A percentile compares a stretch with the other conserved stretches of the same genome.
These are phyloP conservation scores for Lissocephala sabroskyi DNA, from an alignment of 2,888 invertebrate genomes.

Conservation along the genomic window DNA sequence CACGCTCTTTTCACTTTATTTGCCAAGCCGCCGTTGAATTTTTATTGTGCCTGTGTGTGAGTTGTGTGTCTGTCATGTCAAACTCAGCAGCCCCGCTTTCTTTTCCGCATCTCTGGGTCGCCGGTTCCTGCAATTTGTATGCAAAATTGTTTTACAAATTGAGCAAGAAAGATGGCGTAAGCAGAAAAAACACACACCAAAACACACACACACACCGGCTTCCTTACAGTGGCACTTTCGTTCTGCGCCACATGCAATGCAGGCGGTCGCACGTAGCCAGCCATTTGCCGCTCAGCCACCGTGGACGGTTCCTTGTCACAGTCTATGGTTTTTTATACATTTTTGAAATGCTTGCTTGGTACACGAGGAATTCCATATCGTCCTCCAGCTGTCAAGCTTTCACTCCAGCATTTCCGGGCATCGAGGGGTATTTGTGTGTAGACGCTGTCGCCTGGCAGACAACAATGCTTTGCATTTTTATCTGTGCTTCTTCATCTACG, in stretches of 20 bases:
- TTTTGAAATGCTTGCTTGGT: conserved; percentile 1
- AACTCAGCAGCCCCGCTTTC: conserved; percentile 1
- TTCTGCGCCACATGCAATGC: too few relatives aligned
- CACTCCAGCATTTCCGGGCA: conserved; percentile 2
- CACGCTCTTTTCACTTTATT: conserved; percentile 43
- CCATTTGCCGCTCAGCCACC: conserved; percentile 21
- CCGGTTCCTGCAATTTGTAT: conserved; percentile 64
- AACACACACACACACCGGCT: conserved; percentile 13
- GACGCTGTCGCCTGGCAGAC: too few relatives aligned
- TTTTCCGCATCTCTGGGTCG: too few relatives aligned
- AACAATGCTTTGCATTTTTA: conserved; percentile 28
- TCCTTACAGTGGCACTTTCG: conserved; percentile 9
- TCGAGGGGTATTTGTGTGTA: conserved; percentile 13
- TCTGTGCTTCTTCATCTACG: neutral
- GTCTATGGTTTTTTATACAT: conserved; percentile 10
- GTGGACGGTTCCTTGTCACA: conserved; percentile 27
- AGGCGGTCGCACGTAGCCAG: conserved; percentile 21
- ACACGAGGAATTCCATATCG: conserved; percentile 7
- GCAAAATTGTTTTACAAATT: conserved; percentile 64
- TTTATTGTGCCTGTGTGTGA: conserved; percentile 45
- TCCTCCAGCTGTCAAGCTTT: neutral
- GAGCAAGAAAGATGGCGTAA: conserved; percentile 63
- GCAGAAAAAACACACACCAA: conserved; percentile 33
- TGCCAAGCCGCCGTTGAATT: conserved; percentile 46
- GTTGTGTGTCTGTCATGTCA: conserved; percentile 1